Evolutionary conservation across 1,140 invertebrate species (phyloP).

Genomic region (Galleria mellonella): DNA sequence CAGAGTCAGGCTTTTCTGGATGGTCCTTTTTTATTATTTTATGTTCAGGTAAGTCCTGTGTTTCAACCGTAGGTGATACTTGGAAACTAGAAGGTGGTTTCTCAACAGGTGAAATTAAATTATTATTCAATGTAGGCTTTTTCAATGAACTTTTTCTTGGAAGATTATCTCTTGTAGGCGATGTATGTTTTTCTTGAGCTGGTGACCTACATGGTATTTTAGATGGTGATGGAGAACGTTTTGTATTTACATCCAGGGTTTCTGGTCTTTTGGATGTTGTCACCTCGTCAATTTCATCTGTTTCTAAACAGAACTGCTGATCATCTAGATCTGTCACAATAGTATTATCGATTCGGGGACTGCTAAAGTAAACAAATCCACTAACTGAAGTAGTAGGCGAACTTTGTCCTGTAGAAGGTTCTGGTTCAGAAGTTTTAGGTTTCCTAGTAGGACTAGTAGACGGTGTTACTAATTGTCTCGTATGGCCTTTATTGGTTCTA

Average conservation of each 20-base stretch:
- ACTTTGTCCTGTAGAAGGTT: slow-evolving; percentile 56
- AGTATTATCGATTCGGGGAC: slow-evolving; percentile 34
- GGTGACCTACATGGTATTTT: slow-evolving; percentile 61
- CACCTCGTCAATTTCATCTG: slow-evolving; percentile 16
- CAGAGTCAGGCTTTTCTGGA: slow-evolving; percentile 24
- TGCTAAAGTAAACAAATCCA: slow-evolving; percentile 65
- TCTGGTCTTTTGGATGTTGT: slow-evolving; percentile 21
- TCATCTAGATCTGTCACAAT: slow-evolving; percentile 59
- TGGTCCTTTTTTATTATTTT: slow-evolving; percentile 41
- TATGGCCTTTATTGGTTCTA: slow-evolving; percentile 36
- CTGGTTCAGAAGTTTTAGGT: slow-evolving; percentile 43
- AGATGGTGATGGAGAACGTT: slow-evolving; percentile 36
- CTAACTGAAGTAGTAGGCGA: slow-evolving; percentile 72
- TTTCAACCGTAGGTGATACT: slow-evolving; percentile 47
- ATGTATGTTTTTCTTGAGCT: slow-evolving; percentile 45
- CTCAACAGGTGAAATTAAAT: slow-evolving; percentile 41
- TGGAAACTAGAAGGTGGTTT: slow-evolving; percentile 57
- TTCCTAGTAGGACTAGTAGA: slow-evolving; percentile 63
- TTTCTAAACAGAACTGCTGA: slow-evolving; percentile 22
- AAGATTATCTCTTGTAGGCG: slow-evolving; percentile 37
- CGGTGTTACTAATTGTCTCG: slow-evolving; percentile 51
- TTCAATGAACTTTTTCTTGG: slow-evolving; percentile 70
- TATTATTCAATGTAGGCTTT: slow-evolving; percentile 42
- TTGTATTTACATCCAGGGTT: slow-evolving; percentile 13
- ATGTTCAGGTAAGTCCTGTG: slow-evolving; percentile 30